These are phyloP conservation scores for Lamellibrachia satsuma DNA, from an alignment of 2,888 invertebrate species.

Conservation along the genomic window DNA sequence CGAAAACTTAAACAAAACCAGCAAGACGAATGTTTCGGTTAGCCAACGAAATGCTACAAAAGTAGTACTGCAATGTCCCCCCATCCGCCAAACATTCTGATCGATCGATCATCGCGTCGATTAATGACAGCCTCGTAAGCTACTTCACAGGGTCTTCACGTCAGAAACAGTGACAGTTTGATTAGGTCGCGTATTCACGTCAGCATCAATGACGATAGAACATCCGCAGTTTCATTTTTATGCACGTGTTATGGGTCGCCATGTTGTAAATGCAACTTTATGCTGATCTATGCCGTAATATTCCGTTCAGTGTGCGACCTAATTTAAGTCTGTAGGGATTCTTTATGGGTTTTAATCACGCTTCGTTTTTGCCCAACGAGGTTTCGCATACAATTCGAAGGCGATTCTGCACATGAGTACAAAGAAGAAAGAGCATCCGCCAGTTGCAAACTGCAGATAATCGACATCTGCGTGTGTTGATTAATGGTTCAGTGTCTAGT, in stretches of 20 bases:
- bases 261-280: conserved; percentile 8
- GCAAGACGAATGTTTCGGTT: too few species aligned
- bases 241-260: neutral
- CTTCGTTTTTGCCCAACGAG: neutral
- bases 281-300: neutral
- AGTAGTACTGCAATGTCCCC: neutral
- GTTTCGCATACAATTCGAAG: neutral
- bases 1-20: too few species aligned
- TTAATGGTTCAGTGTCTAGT: neutral
- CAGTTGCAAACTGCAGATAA: neutral
- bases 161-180: neutral
- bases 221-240: neutral
- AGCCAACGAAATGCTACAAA: too few species aligned
- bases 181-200: neutral
- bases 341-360: conserved; percentile 3
- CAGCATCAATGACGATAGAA: neutral
- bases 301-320: neutral
- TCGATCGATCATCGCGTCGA: neutral
- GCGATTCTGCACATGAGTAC: neutral
- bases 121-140: neutral
- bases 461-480: neutral
- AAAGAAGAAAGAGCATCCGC: neutral
- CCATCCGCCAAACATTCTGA: neutral
- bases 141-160: neutral
- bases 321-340: neutral